phyloP scores from a whole-genome alignment of 1,140 invertebrate species.

The Ooceraea biroi region DNA sequence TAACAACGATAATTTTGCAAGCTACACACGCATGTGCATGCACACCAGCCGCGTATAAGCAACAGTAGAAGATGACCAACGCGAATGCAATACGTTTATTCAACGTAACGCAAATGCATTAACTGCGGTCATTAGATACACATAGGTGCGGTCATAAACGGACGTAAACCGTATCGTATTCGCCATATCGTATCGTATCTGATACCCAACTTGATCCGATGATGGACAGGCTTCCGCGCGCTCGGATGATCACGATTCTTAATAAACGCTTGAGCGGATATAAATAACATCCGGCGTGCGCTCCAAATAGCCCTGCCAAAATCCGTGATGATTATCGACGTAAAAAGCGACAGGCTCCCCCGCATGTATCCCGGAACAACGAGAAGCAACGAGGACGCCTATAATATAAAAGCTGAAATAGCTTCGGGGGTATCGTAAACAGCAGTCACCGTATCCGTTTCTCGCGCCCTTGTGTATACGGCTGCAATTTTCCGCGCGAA shows the following conservation, averaged over 20 bases:
- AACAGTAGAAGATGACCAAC: no score
- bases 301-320: constrained; percentile 3
- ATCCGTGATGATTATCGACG: constrained; percentile 18
- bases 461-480: constrained; percentile 27
- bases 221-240: constrained; percentile 18
- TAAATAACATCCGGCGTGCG: not conserved
- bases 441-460: constrained; percentile 48
- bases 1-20: constrained; percentile 56
- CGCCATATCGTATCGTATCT: not conserved
- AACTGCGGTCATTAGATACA: constrained; percentile 2
- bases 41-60: no score
- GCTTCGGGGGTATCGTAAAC: constrained; percentile 55
- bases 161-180: not conserved
- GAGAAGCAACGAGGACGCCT: not conserved
- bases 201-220: not conserved
- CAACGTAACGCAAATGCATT: not conserved
- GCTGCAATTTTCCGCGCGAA: constrained; percentile 50
- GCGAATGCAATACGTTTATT: constrained; percentile 1
- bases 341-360: not conserved
- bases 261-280: not conserved
- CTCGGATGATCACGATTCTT: not conserved
- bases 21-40: not conserved
- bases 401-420: constrained; percentile 43
- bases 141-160: no score
- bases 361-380: not conserved